Base-by-base conservation (phyloP, 2,113 vertebrate species). In the Pagrus major region DNA sequence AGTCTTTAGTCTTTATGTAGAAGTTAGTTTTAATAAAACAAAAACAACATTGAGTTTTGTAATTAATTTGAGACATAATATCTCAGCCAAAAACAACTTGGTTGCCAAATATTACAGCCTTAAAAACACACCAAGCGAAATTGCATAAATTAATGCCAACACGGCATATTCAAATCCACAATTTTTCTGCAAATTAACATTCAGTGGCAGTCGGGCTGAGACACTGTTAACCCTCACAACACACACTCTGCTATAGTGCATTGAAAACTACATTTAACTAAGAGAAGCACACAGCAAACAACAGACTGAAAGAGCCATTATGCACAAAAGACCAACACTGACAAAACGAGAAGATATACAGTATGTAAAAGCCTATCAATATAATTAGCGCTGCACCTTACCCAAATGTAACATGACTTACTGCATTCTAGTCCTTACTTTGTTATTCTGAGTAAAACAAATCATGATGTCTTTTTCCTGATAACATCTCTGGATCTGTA, bases 221-320 rank as follows among this genome's bases (percentile, higher is more conserved):
- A 60, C 67, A 46, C 41, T 20, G 35, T 59, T 56, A 41, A 49
- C 39, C 47, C 29, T 54, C 16, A 68, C n/a, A 44, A 27, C 35
- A 35, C 16, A 58, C 60, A 21, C 3, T 61, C 23, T 11, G 18
- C 23, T 46, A 60, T 5, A 29, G 31, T 20, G 39, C 37, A 64
- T 23, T 56, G 21, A 42, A 72, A 61, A 58, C 42, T 18, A 56
- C n/a, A 60, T 46, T 67, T 46, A 55, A 56, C 15, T 37, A 76
- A 76, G 54, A 20, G 46, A 73, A 65, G 21, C 37, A 78, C 37
- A 35, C 37, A 31, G 9, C 10, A 46, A 0, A 10, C n/a, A 72
- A 51, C 16, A 52, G 54, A 79, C 27, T 31, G 10, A 55, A 69
- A 47, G 20, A 71, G 10, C 21, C 18, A 31, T 55, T 51, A 37